Evolutionary conservation across 1,140 invertebrate species (phyloP).

Genomic region (Helicoverpa zea): DNA sequence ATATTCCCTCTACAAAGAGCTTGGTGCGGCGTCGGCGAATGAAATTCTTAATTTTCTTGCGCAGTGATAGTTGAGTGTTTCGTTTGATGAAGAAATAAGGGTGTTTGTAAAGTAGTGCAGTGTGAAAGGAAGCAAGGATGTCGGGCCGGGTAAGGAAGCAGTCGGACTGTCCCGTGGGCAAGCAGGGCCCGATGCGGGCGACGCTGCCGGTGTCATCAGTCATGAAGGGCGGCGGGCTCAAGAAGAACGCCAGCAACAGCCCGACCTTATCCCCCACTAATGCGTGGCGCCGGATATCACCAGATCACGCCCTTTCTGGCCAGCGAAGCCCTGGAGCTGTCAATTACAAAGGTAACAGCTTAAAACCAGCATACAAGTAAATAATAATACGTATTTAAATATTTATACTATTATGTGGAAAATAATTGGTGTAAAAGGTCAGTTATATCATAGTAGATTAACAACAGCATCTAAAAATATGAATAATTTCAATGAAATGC

Average conservation of each 20-base stretch:
- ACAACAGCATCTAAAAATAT: neutral
- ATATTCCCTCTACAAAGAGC: conserved; percentile 79
- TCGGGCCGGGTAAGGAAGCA: conserved; percentile 90
- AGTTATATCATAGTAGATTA: neutral
- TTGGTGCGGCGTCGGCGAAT: conserved; percentile 76
- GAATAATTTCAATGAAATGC: neutral
- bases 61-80: conserved; percentile 65
- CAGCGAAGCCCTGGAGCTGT: conserved; percentile 91
- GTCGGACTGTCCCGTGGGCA: conserved; percentile 89
- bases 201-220: conserved; percentile 91
- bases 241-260: conserved; percentile 89
- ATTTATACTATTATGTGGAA: neutral
- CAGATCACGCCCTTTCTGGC: conserved; percentile 90
- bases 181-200: conserved; percentile 91
- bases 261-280: conserved; percentile 89
- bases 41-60: conserved; percentile 72
- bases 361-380: neutral
- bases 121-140: conserved; percentile 80
- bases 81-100: conserved; percentile 57
- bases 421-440: neutral
- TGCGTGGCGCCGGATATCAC: conserved; percentile 89
- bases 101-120: conserved; percentile 60
- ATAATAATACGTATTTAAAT: neutral
- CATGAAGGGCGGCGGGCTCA: conserved; percentile 88
- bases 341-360: conserved; percentile 89